These are phyloP conservation scores for Campoletis sonorensis DNA, from an alignment of 1,140 invertebrate species.

Conservation along the genomic window DNA sequence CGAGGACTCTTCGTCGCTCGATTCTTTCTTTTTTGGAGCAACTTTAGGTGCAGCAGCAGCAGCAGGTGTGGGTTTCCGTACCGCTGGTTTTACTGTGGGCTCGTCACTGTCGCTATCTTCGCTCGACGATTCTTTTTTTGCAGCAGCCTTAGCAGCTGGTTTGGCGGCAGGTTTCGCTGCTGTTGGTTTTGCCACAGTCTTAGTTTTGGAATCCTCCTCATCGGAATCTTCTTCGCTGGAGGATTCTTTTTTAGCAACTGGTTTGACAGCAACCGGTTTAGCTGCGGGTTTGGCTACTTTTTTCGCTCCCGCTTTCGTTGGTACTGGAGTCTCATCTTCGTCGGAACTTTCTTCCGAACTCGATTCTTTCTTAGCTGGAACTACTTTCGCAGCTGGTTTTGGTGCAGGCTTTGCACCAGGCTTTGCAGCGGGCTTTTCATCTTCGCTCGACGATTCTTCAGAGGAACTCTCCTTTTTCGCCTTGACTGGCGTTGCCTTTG, in stretches of 20 bases:
- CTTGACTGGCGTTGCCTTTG: constrained; percentile 43
- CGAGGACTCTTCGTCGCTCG: constrained; percentile 62
- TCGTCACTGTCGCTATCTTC: constrained; percentile 60
- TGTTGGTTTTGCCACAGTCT: constrained; percentile 53
- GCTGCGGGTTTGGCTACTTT: constrained; percentile 51
- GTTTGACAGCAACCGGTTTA: constrained; percentile 38
- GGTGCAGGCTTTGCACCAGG: constrained; percentile 42
- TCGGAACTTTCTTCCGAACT: constrained; percentile 70
- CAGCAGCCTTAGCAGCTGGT: constrained; percentile 43
- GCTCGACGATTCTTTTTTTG: constrained; percentile 59
- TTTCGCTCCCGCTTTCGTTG: constrained; percentile 37
- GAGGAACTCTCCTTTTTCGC: constrained; percentile 55
- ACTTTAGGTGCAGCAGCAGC: constrained; percentile 42
- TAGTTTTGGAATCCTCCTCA: constrained; percentile 57
- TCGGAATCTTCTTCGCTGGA: constrained; percentile 64
- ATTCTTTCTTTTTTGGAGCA: constrained; percentile 57
- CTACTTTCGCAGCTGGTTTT: constrained; percentile 42
- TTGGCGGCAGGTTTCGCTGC: constrained; percentile 57
- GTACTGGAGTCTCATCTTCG: constrained; percentile 62
- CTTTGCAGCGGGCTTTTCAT: constrained; percentile 62
- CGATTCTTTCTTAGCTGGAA: constrained; percentile 70
- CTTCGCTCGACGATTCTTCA: constrained; percentile 60
- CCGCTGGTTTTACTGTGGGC: constrained; percentile 51
- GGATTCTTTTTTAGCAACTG: constrained; percentile 51
- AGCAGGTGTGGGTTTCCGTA: constrained; percentile 49